Percentiles rank a stretch among this genome's conserved stretches.
phyloP scores from a whole-genome alignment of 2,888 invertebrate genomes.

The Melangyna quadrimaculata region DNA sequence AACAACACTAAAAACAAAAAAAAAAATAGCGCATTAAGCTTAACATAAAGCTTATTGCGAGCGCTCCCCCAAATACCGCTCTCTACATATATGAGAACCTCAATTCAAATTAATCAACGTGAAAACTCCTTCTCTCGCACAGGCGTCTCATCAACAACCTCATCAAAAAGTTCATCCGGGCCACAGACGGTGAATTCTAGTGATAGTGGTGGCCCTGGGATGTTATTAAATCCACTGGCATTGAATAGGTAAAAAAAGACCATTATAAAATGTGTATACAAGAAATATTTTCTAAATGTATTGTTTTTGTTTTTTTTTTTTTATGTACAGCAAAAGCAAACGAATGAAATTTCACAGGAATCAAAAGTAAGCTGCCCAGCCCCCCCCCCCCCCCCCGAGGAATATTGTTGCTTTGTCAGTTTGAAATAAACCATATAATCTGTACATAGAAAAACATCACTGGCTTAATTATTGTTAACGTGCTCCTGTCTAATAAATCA shows the following conservation, averaged over 20 bases:
- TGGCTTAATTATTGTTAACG: background rate
- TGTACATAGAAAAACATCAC: background rate
- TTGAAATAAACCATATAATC: background rate
- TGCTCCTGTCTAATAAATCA: background rate
- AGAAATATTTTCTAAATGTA: background rate
- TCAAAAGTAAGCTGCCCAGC: constrained; percentile 22
- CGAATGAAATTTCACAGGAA: constrained; percentile 63
- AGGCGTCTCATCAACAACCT: constrained; percentile 63
- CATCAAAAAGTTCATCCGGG: constrained; percentile 31
- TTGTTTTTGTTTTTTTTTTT: background rate
- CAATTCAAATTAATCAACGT: constrained; percentile 13
- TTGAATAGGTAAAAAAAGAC: constrained; percentile 48
- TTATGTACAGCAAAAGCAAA: constrained; percentile 35
- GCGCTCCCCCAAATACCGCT: constrained; percentile 9
- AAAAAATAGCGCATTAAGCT: background rate
- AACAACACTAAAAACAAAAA: constrained; percentile 1
- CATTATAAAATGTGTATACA: background rate
- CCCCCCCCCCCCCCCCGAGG: background rate
- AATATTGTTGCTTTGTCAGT: constrained; percentile 1
- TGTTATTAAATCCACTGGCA: constrained; percentile 62
- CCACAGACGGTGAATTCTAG: constrained; percentile 42
- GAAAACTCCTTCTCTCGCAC: constrained; percentile 31
- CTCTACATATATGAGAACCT: background rate
- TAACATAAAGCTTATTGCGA: background rate
- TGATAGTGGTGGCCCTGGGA: constrained; percentile 44